phyloP scores from a whole-genome alignment of 2,888 invertebrate species.

The Amiota mariae region DNA sequence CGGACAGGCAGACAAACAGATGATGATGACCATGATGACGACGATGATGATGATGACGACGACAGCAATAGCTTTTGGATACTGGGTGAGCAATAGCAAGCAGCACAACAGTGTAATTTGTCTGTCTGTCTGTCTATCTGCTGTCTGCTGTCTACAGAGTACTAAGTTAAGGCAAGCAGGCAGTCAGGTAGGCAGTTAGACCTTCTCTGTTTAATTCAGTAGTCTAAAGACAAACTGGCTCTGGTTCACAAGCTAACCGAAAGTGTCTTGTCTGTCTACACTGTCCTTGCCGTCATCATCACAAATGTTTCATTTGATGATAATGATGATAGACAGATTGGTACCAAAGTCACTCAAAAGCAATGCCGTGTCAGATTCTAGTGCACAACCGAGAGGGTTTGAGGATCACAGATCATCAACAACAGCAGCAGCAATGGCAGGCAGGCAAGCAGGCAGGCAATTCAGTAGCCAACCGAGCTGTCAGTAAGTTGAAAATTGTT shows the following conservation, averaged over 20 bases:
- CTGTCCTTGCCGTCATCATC: constrained; percentile 8
- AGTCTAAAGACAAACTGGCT: no score
- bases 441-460: constrained; percentile 46
- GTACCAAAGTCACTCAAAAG: constrained; percentile 70
- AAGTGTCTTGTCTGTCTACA: constrained; percentile 60
- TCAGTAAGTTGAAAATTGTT: constrained; percentile 73
- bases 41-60: neutral
- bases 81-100: constrained; percentile 30
- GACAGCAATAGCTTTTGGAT: constrained; percentile 13
- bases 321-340: constrained; percentile 73
- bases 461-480: constrained; percentile 66
- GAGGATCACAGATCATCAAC: constrained; percentile 26
- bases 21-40: neutral
- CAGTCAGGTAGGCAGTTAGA: no score
- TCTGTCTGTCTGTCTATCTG: constrained; percentile 40
- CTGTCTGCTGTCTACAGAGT: constrained; percentile 36
- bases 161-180: no score
- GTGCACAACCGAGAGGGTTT: constrained; percentile 29
- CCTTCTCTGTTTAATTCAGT: no score
- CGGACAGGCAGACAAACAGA: neutral
- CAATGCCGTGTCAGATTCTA: constrained; percentile 50
- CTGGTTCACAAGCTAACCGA: constrained; percentile 43
- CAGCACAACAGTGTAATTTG: constrained; percentile 20
- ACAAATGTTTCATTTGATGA: constrained; percentile 69
- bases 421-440: constrained; percentile 38